Evolutionary conservation across 1,140 invertebrate genomes (phyloP).

Genomic region (Papilio polyxenes): DNA sequence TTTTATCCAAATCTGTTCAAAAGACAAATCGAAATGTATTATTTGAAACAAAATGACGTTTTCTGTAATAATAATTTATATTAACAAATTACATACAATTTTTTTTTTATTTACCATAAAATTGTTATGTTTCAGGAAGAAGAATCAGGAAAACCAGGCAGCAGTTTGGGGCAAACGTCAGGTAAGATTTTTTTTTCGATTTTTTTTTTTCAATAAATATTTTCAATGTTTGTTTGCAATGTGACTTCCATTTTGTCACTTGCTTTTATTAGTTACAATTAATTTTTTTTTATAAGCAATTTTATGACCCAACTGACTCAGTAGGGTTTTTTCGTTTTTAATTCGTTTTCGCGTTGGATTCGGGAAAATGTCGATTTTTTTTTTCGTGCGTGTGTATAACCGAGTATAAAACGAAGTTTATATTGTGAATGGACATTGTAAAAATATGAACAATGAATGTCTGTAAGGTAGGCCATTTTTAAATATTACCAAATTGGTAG

Average conservation of each 20-base stretch:
- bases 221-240: slow-evolving; percentile 76
- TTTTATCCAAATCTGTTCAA: no score
- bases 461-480: slow-evolving; percentile 79
- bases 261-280: slow-evolving; percentile 52
- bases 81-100: no score
- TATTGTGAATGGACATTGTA: slow-evolving; percentile 77
- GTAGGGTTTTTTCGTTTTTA: slow-evolving; percentile 40
- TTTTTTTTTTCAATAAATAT: slow-evolving; percentile 46
- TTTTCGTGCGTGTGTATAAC: slow-evolving; percentile 20
- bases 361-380: slow-evolving; percentile 4
- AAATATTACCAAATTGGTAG: slow-evolving; percentile 58
- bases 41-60: no score
- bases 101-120: background rate
- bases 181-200: slow-evolving; percentile 54
- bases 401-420: slow-evolving; percentile 67
- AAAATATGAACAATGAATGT: slow-evolving; percentile 67
- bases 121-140: slow-evolving; percentile 61
- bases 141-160: slow-evolving; percentile 67
- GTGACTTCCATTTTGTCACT: slow-evolving; percentile 70
- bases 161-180: slow-evolving; percentile 69
- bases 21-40: no score
- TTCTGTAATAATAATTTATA: no score
- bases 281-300: slow-evolving; percentile 43
- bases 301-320: background rate
- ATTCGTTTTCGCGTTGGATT: slow-evolving; percentile 7